Base-by-base conservation (phyloP, 2,113 vertebrate species). In the Ceyx melanurus region DNA sequence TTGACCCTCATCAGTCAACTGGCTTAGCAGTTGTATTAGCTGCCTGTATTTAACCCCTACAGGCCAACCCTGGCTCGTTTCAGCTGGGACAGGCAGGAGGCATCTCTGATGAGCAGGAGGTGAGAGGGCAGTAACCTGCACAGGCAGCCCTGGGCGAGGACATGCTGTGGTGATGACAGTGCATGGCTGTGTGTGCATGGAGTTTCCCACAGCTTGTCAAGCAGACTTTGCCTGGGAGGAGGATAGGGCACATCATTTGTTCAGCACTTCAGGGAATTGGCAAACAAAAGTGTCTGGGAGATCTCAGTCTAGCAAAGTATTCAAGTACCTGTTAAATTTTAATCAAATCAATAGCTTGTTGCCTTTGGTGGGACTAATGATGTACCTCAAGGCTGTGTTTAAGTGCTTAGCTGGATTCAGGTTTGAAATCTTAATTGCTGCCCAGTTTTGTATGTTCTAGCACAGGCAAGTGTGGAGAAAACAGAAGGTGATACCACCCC, bases 331-430 rank as follows among this genome's bases (percentile, higher is more conserved):
- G 78, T 85, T 92, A 89, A 82, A 74, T 88, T 86, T 89, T 89
- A 95, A 94, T 92, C 51, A 71, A 80, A 87, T 82, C 71, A 67
- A 79, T 73, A 73, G 46, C 42, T 89, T 85, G 72, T 73, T 89
- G 66, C 70, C 81, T 94, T 90, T 48, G 42, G 56, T 89, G 87
- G 43, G 56, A 77, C 28, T 67, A 54, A 62, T 9, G 22, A 84
- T 48, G 60, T 62, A 15, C 40, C 68, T 89, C 43, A 64, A 81
- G n/a, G 31, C 13, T 82, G 20, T 51, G 25, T 79, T 82, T 73
- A 88, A 43, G 43, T 60, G 46, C 37, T 77, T 56, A 60, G 13
- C 82, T 77, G 56, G n/a, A 57, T 77, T 89, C 40, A 56, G 18
- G 22, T 37, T 71, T 81, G 64, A 85, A 84, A 73, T 15, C 60